phyloP scores from a whole-genome alignment of 2,113 vertebrate genomes.

The Ptychochromis oligacanthus region DNA sequence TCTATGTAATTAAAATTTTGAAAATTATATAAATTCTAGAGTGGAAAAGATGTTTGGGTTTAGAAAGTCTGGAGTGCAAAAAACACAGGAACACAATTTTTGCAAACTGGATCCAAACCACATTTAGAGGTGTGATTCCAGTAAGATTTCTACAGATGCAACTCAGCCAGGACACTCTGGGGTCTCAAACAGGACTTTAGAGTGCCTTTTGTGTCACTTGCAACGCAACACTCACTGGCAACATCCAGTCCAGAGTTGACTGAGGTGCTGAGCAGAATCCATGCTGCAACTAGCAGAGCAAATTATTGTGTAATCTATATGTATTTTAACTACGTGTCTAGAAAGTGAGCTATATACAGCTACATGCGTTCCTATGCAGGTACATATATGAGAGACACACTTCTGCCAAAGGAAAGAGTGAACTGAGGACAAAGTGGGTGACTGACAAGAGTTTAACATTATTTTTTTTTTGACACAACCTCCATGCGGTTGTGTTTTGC shows the following conservation, averaged over 20 bases:
- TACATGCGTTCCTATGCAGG: background rate
- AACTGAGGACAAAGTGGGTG: conserved; percentile 14
- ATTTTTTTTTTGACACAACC: conserved; percentile 15
- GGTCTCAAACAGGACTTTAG: background rate
- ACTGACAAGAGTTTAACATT: conserved; percentile 8
- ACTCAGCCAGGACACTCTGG: background rate
- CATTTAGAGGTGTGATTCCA: background rate
- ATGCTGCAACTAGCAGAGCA: background rate
- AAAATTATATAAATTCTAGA: background rate
- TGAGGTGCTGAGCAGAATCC: background rate
- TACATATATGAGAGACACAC: background rate
- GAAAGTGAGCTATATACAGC: background rate
- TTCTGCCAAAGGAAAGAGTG: background rate
- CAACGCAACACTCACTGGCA: background rate
- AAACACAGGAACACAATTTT: too few relatives aligned
- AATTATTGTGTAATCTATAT: background rate
- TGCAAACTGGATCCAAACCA: too few relatives aligned
- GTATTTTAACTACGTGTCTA: background rate
- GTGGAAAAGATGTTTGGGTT: background rate
- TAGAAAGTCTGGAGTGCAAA: background rate
- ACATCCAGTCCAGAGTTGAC: background rate
- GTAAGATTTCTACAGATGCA: background rate
- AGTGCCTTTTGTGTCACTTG: background rate
- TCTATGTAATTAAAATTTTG: background rate
- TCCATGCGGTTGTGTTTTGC: conserved; percentile 15